A percentile compares a stretch with the other conserved stretches of the same genome.
phyloP scores from a whole-genome alignment of 2,113 vertebrate species.

The Brienomyrus longianalis region DNA sequence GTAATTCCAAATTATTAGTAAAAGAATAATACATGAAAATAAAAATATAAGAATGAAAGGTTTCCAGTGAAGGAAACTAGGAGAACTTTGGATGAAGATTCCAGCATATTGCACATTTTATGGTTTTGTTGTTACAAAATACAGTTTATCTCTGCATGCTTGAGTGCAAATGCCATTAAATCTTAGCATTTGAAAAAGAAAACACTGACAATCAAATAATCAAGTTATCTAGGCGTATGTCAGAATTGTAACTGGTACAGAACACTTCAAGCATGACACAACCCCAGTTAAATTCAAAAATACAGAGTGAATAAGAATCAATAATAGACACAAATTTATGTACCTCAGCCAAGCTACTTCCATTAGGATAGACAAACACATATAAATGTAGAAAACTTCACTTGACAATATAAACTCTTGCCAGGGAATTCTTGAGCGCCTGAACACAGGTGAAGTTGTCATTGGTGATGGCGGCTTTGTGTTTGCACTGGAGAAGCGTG shows the following conservation, averaged over 20 bases:
- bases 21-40: background rate
- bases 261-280: background rate
- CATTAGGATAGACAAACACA: background rate
- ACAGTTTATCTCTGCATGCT: background rate
- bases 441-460: slow-evolving; percentile 68
- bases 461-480: slow-evolving; percentile 78
- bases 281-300: background rate
- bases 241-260: background rate
- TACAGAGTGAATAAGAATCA: background rate
- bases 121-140: background rate
- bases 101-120: background rate
- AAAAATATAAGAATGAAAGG: background rate
- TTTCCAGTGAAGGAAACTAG: background rate
- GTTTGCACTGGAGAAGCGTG: slow-evolving; percentile 77
- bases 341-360: background rate
- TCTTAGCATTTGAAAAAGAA: background rate
- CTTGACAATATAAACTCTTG: background rate
- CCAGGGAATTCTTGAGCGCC: slow-evolving; percentile 70
- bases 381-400: background rate
- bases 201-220: background rate
- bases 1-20: background rate
- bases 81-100: background rate
- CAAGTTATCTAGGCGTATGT: background rate
- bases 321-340: background rate
- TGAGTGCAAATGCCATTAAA: background rate